A percentile compares a stretch with the other conserved stretches of the same genome.
Evolutionary conservation across 2,888 invertebrate species (phyloP).

Genomic region (Incurvaria masculella): DNA sequence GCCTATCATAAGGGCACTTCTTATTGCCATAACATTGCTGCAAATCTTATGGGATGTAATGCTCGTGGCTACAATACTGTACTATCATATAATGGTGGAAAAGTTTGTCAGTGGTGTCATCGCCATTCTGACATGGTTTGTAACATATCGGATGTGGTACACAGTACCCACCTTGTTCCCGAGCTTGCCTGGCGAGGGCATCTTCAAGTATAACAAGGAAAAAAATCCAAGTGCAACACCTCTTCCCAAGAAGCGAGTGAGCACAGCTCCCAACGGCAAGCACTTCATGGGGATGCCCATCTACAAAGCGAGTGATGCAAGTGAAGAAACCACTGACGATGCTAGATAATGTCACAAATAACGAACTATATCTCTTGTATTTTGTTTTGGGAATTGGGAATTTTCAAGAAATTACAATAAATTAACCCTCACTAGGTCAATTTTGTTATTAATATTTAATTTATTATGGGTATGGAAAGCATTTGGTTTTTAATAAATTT

Average conservation of each 20-base stretch:
- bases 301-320: slow-evolving; percentile 40
- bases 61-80: slow-evolving; percentile 88
- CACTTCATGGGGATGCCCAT: slow-evolving; percentile 82
- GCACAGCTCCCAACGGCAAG: slow-evolving; percentile 45
- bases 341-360: slow-evolving; percentile 24
- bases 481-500: too few species aligned
- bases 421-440: too few species aligned
- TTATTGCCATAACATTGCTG: slow-evolving; percentile 75
- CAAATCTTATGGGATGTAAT: slow-evolving; percentile 94
- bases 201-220: slow-evolving; percentile 70
- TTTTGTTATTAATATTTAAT: too few species aligned
- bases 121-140: slow-evolving; percentile 87
- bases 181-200: slow-evolving; percentile 72
- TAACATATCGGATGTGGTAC: slow-evolving; percentile 83
- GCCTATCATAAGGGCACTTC: slow-evolving; percentile 73
- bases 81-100: slow-evolving; percentile 95
- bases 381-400: too few species aligned
- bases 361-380: too few species aligned
- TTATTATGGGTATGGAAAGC: too few species aligned
- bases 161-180: slow-evolving; percentile 60
- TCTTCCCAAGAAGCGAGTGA: slow-evolving; percentile 39
- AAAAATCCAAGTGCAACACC: slow-evolving; percentile 26
- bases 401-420: too few species aligned
- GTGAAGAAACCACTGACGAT: slow-evolving; percentile 32
- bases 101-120: slow-evolving; percentile 87